Base-by-base conservation (phyloP, 2,113 vertebrate genomes). In the Aptenodytes forsteri region DNA sequence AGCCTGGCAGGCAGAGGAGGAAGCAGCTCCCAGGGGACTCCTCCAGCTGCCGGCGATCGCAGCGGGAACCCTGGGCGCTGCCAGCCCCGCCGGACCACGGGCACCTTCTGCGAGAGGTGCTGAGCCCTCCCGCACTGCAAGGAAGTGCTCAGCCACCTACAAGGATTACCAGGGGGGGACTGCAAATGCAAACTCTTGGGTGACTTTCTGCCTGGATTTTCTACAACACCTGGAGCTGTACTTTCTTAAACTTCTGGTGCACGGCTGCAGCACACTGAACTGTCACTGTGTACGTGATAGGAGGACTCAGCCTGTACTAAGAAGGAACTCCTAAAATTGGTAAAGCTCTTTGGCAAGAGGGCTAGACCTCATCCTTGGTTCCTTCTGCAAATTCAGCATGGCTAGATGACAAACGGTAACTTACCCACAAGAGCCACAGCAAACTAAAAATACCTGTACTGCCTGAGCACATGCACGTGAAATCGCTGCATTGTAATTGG, bases 61-160 rank as follows among this genome's bases (percentile, higher is more conserved):
- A 16, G 54, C 8, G 7, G 56, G 34, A 49, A 21, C 55, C 22
- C 61, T 3, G 22, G 12, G 26, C 9, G 0, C 38, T 16, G 38
- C 38, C 22, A 12, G 52, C n/a, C 34, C 34, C 10, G 3, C 38
- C 5, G 1, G 26, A 40, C 44, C 21, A 4, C 1, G 2, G 29
- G 27, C 7, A 7, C 9, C 22, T 46, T 25, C 54, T 32, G 32
- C 9, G 2, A 61, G 38, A 36, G 44, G 20, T 8, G 18, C 50
- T 7, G 25, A 81, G 40, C 64, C 40, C 78, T 40, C 8, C 56
- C 6, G 4, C 12, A 3, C 19, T 11, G 25, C 5, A 3, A 38
- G 32, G 15, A 12, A 9, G 36, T 25, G n/a, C 76, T 29, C 5
- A 2, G 56, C 49, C 6, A 6, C 49, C 34, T 6, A 1, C 34